Base-by-base conservation (phyloP, 2,797 vertebrate species). In the Emys orbicularis region DNA sequence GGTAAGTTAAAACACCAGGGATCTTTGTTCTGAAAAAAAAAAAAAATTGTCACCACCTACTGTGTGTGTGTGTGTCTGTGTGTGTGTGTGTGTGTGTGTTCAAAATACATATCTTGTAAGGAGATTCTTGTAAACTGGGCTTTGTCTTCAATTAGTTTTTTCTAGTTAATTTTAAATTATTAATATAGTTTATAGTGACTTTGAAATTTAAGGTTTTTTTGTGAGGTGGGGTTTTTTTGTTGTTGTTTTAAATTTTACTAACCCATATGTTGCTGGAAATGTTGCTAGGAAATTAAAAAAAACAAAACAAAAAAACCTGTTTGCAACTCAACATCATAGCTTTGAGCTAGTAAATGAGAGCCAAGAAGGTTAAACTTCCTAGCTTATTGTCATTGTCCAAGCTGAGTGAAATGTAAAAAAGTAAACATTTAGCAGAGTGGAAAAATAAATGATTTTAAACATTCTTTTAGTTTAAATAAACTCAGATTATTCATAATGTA, bases 31-130 rank as follows among this genome's bases (percentile, higher is more conserved):
- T 82, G 13, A 49, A 59, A 54, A 23, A 50, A 12, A 12, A 54
- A n/a, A 59, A 86, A 88, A 21, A 1, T 1, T 1, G 2, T 41
- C 27, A 49, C 65, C 27, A 18, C 34, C 34, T 0, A 2, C 1
- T 47, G 37, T 9, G 44, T 72, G 34, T 16, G 52, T 9, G 37
- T 41, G 37, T 41, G 37, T 41, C 37, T 41, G 37, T 41, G 37
- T 41, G 25, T 23, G 18, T 50, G 3, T 25, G 1, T 41, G 13
- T 0, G 1, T 4, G 21, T 8, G 56, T 18, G 3, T 4, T 61
- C 31, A 21, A 29, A 3, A 5, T 44, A 57, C 25, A 37, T 68
- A 23, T 5, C 18, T 44, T n/a, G 16, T n/a, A 53, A 37, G 18
- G 13, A 44, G 61, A 5, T 49, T 85, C 77, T 52, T 65, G 49